Percentiles rank a stretch among this genome's conserved stretches.
Evolutionary conservation across 2,113 vertebrate genomes (phyloP).

Genomic region (Brachyhypopomus occidentalis): DNA sequence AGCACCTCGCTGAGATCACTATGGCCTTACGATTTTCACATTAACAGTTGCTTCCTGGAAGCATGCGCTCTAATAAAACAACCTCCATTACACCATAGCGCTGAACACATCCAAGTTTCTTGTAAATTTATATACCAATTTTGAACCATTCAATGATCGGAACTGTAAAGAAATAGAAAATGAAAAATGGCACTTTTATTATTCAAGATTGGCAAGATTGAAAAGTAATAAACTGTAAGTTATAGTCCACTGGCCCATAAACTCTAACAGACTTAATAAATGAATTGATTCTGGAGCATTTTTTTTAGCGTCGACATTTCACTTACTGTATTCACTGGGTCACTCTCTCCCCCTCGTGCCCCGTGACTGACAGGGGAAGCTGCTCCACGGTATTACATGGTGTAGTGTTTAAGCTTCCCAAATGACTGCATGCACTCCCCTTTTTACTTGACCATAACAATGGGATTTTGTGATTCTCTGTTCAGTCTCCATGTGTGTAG

Average conservation of each 20-base stretch:
- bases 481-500: too few relatives aligned
- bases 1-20: not conserved
- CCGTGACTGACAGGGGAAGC: not conserved
- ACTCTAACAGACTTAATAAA: constrained; percentile 73
- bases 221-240: constrained; percentile 67
- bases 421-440: not conserved
- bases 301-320: not conserved
- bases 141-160: constrained; percentile 44
- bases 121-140: constrained; percentile 44
- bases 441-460: constrained; percentile 11
- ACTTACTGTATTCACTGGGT: not conserved
- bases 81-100: constrained; percentile 11
- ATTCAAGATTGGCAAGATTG: constrained; percentile 57
- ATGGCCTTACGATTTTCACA: constrained; percentile 1
- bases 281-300: constrained; percentile 55
- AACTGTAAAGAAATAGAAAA: constrained; percentile 51
- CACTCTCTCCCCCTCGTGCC: constrained; percentile 53
- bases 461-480: constrained; percentile 37
- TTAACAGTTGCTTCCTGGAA: not conserved
- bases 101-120: constrained; percentile 13
- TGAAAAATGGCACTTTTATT: constrained; percentile 57
- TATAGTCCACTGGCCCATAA: constrained; percentile 71
- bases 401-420: not conserved
- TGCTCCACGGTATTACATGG: not conserved
- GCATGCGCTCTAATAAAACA: constrained; percentile 16